A percentile compares a stretch with the other conserved stretches of the same genome.
Conservation (phyloP, 2,888 invertebrate species). For the Pseudanteris insignis region DNA sequence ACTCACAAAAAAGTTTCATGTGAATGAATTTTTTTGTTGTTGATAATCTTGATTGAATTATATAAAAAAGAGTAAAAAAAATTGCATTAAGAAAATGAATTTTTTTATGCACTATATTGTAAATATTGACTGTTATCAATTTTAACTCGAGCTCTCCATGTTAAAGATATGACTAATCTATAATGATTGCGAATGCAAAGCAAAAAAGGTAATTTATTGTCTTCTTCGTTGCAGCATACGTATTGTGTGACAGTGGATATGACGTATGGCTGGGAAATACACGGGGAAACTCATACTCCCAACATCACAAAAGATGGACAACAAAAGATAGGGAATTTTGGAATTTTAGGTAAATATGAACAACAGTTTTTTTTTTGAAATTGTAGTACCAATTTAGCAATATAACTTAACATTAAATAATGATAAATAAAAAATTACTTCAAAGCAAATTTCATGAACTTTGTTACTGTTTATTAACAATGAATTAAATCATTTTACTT, state of each 20-base stretch:
- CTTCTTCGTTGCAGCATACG: slow-evolving; percentile 51
- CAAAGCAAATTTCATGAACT: too few relatives aligned
- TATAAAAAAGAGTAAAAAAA: too few relatives aligned
- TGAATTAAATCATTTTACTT: too few relatives aligned
- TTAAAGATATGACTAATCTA: slow-evolving; percentile 1
- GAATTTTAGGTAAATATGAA: slow-evolving; percentile 59
- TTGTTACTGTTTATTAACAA: too few relatives aligned
- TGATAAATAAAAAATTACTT: too few relatives aligned
- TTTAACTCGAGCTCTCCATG: slow-evolving; percentile 2
- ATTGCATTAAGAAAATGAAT: too few relatives aligned
- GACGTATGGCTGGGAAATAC: slow-evolving; percentile 63
- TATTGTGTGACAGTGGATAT: slow-evolving; percentile 58
- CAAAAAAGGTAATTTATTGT: slow-evolving; percentile 3
- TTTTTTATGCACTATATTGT: too few relatives aligned
- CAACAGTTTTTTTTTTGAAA: neutral
- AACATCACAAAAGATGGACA: slow-evolving; percentile 57
- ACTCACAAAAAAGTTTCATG: too few relatives aligned
- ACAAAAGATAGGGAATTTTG: slow-evolving; percentile 62
- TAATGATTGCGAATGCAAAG: neutral
- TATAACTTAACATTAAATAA: too few relatives aligned
- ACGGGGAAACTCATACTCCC: slow-evolving; percentile 63
- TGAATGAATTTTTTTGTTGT: too few relatives aligned
- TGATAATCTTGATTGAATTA: too few relatives aligned
- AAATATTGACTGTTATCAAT: neutral
- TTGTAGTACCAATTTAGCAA: too few relatives aligned